Evolutionary conservation across 2,797 vertebrate species (phyloP).

Genomic region (Darevskia nairensis): DNA sequence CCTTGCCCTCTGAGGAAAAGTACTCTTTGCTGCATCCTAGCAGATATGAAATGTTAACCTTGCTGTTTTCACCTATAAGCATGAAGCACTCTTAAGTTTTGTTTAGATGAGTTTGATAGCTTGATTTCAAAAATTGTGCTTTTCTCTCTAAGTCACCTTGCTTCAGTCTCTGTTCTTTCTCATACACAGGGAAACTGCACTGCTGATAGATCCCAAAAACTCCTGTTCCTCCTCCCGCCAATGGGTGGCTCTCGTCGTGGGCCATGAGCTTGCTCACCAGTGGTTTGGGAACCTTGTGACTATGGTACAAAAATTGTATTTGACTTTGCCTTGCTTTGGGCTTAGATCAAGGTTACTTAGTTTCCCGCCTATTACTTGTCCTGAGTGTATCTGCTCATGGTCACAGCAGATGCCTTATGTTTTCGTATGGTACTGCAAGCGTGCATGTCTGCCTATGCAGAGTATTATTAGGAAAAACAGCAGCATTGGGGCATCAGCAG

Average conservation of each 20-base stretch:
- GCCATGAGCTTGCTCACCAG: constrained; percentile 98
- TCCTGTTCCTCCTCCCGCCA: constrained; percentile 98
- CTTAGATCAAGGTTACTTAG: background rate
- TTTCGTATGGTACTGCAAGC: background rate
- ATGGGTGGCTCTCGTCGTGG: constrained; percentile 98
- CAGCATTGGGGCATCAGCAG: background rate
- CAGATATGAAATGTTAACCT: constrained; percentile 47
- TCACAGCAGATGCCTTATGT: background rate
- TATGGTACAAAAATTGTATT: constrained; percentile 86
- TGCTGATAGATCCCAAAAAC: constrained; percentile 98
- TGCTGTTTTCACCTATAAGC: constrained; percentile 17
- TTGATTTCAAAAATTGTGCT: constrained; percentile 38
- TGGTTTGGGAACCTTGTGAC: constrained; percentile 99
- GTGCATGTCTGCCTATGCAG: background rate
- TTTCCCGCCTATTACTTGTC: background rate
- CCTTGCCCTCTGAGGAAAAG: constrained; percentile 37
- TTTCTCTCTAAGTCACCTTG: background rate
- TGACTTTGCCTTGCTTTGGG: constrained; percentile 32
- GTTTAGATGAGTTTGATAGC: constrained; percentile 29
- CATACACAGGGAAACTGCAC: constrained; percentile 90
- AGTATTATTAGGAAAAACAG: background rate
- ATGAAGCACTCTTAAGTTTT: constrained; percentile 13
- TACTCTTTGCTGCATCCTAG: constrained; percentile 36
- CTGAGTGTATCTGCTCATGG: background rate
- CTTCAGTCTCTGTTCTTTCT: constrained; percentile 46